These are phyloP conservation scores for Drosophila seguyi DNA, from an alignment of 1,140 invertebrate species.

Conservation along the genomic window DNA sequence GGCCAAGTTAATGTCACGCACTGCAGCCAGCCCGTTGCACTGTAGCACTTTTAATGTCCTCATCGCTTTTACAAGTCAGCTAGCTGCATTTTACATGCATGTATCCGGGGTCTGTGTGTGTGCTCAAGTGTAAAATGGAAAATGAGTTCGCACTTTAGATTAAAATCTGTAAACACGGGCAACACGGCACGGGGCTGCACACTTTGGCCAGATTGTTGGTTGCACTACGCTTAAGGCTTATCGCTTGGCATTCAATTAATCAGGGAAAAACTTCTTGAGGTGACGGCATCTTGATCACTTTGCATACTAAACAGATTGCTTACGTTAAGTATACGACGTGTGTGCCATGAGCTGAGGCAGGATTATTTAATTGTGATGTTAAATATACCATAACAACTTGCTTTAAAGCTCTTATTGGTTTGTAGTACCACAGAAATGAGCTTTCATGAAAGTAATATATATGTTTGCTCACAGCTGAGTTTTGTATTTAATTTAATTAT, in stretches of 20 bases:
- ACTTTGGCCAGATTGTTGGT: conserved; percentile 22
- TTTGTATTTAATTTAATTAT: not conserved
- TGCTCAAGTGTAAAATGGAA: conserved; percentile 71
- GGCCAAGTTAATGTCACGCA: conserved; percentile 57
- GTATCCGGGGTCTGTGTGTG: not conserved
- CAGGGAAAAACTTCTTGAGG: conserved; percentile 26
- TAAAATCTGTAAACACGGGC: conserved; percentile 69
- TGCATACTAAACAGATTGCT: conserved; percentile 7
- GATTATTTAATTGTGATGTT: conserved; percentile 1
- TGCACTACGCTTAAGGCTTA: conserved; percentile 31
- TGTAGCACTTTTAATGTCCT: conserved; percentile 46
- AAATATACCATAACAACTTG: no score
- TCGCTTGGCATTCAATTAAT: conserved; percentile 38
- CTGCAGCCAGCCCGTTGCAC: conserved; percentile 26
- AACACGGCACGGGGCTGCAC: not conserved
- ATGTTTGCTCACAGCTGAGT: not conserved
- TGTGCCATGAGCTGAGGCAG: not conserved
- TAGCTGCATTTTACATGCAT: conserved; percentile 36
- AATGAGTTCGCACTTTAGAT: conserved; percentile 75
- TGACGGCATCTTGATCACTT: conserved; percentile 6
- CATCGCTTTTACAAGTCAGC: conserved; percentile 57
- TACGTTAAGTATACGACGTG: conserved; percentile 20
- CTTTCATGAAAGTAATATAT: not conserved
- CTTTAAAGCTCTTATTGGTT: not conserved
- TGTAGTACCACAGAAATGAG: not conserved